Conservation (phyloP, 2,888 invertebrate genomes). For the Habroteleia sp. region DNA sequence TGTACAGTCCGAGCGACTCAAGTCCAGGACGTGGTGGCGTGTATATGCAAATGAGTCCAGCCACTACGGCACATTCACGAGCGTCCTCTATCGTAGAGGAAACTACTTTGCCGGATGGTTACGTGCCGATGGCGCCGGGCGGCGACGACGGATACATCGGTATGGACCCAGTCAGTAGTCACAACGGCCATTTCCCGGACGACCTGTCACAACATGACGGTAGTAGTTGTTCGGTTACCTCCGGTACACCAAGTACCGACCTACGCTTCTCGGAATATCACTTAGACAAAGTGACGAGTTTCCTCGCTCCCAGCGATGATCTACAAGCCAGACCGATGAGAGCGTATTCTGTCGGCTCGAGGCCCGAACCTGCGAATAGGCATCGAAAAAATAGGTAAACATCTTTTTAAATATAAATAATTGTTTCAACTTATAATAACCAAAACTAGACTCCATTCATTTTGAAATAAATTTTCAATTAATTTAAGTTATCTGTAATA, state of each 20-base stretch:
- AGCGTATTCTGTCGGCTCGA: conserved; percentile 93
- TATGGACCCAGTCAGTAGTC: conserved; percentile 82
- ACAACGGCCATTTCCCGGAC: conserved; percentile 75
- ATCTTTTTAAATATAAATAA: no score
- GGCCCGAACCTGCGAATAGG: conserved; percentile 85
- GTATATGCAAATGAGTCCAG: conserved; percentile 83
- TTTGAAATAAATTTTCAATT: no score
- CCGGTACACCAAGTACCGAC: conserved; percentile 91
- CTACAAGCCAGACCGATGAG: conserved; percentile 86
- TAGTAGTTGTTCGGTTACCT: conserved; percentile 88
- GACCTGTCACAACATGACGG: conserved; percentile 84
- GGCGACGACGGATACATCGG: conserved; percentile 84
- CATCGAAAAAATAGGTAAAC: conserved; percentile 80
- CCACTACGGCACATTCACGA: conserved; percentile 81
- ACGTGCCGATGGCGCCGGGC: conserved; percentile 86
- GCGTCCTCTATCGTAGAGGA: conserved; percentile 84
- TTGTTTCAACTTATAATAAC: no score
- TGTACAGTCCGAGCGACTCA: conserved; percentile 82
- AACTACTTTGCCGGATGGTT: conserved; percentile 81
- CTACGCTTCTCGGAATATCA: conserved; percentile 89
- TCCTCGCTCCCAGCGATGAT: conserved; percentile 85
- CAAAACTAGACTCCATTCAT: no score
- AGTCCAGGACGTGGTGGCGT: conserved; percentile 81
- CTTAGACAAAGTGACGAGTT: conserved; percentile 90
- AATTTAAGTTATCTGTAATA: no score